Percentiles rank a stretch among this genome's conserved stretches.
Conservation (phyloP, 2,888 invertebrate genomes). For the Ophion ventricosus region DNA sequence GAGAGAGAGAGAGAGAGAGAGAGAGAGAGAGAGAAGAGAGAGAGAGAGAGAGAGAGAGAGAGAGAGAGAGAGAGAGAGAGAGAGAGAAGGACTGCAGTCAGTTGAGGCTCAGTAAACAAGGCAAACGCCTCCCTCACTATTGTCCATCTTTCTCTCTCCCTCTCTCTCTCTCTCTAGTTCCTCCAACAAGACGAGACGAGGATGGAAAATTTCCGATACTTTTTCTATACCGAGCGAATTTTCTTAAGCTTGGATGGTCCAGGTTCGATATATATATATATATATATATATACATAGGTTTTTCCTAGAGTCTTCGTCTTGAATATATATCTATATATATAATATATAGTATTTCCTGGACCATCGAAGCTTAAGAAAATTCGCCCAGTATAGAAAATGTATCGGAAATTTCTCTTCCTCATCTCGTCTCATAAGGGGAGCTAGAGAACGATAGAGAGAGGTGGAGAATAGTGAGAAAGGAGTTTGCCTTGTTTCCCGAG, state of each 20-base stretch:
- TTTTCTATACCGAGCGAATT: conserved; percentile 17
- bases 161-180: neutral
- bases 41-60: conserved; percentile 6
- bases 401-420: conserved; percentile 38
- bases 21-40: neutral
- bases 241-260: conserved; percentile 5
- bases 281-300: neutral
- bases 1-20: neutral
- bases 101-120: conserved; percentile 1
- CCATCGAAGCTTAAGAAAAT: conserved; percentile 9
- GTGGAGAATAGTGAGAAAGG: conserved; percentile 6
- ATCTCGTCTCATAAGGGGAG: neutral
- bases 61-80: neutral
- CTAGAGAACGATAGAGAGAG: neutral
- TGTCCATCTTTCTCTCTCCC: conserved; percentile 10
- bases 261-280: neutral
- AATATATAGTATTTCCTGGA: neutral
- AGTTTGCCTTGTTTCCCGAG: neutral
- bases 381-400: conserved; percentile 19
- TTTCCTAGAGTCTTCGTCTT: no score
- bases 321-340: neutral
- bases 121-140: conserved; percentile 22
- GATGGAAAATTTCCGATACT: conserved; percentile 33
- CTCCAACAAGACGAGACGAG: conserved; percentile 3
- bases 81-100: neutral